Evolutionary conservation across 2,888 invertebrate genomes (phyloP).

Genomic region (Drosophila helvetica): DNA sequence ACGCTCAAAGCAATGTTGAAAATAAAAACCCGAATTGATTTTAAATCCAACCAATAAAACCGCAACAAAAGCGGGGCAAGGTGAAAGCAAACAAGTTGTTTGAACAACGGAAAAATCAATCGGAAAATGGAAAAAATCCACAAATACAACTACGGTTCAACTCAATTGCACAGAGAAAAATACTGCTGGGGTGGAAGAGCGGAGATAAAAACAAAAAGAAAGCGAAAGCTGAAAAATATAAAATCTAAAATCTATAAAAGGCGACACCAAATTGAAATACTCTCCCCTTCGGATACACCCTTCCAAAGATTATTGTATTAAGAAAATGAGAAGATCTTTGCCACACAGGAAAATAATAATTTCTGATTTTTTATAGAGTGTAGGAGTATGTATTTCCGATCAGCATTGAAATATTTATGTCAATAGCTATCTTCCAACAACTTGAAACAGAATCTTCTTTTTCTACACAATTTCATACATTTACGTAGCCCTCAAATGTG

Average conservation of each 20-base stretch:
- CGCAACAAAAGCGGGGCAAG: slow-evolving; percentile 45
- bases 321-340: not conserved
- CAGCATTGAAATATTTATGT: too few relatives aligned
- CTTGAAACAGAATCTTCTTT: too few relatives aligned
- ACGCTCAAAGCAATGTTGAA: slow-evolving; percentile 6
- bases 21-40: slow-evolving; percentile 47
- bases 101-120: slow-evolving; percentile 53
- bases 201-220: slow-evolving; percentile 44
- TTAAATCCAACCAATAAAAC: slow-evolving; percentile 43
- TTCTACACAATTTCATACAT: too few relatives aligned
- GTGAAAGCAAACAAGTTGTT: slow-evolving; percentile 51
- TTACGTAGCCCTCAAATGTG: too few relatives aligned
- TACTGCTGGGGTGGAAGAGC: not conserved
- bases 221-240: slow-evolving; percentile 31
- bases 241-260: slow-evolving; percentile 65
- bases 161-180: slow-evolving; percentile 21
- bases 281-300: slow-evolving; percentile 25
- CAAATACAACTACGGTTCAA: slow-evolving; percentile 40
- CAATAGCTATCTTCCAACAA: too few relatives aligned
- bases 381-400: too few relatives aligned
- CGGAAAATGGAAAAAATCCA: slow-evolving; percentile 46
- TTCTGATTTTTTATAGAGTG: too few relatives aligned
- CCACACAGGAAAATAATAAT: not conserved
- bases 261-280: slow-evolving; percentile 67
- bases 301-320: not conserved